A percentile compares a stretch with the other conserved stretches of the same genome.
Conservation (phyloP, 30 jellyfish, hydroid and myxozoan genomes). For the Turritopsis dohrnii region DNA sequence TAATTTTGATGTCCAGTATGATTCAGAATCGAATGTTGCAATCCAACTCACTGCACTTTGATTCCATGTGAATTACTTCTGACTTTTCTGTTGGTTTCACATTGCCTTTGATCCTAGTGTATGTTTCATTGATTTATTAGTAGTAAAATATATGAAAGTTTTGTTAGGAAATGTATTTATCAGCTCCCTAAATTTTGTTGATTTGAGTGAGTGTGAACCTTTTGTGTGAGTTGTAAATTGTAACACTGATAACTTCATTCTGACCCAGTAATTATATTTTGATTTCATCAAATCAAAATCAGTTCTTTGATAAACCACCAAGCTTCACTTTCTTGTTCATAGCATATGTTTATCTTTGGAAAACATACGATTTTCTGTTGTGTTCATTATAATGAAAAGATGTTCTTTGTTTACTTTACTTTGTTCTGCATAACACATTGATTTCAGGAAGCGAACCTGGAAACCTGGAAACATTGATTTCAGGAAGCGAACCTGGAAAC, state of each 20-base stretch:
- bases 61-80: background rate
- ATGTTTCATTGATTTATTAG: background rate
- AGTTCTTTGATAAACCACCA: background rate
- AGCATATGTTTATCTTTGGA: background rate
- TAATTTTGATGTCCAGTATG: background rate
- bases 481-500: no score
- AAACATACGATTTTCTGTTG: background rate
- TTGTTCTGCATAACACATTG: background rate
- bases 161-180: background rate
- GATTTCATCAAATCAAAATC: background rate
- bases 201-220: background rate
- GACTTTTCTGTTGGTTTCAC: background rate
- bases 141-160: no score
- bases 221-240: background rate
- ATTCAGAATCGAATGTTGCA: constrained; percentile 3
- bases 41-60: background rate
- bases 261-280: background rate
- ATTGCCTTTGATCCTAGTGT: background rate
- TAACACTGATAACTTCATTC: background rate
- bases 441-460: no score
- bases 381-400: background rate
- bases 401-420: background rate
- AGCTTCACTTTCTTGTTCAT: background rate
- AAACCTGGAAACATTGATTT: no score
- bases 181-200: background rate